Evolutionary conservation across 2,797 vertebrate species (phyloP).

Genomic region (Enteromius anoplus): DNA sequence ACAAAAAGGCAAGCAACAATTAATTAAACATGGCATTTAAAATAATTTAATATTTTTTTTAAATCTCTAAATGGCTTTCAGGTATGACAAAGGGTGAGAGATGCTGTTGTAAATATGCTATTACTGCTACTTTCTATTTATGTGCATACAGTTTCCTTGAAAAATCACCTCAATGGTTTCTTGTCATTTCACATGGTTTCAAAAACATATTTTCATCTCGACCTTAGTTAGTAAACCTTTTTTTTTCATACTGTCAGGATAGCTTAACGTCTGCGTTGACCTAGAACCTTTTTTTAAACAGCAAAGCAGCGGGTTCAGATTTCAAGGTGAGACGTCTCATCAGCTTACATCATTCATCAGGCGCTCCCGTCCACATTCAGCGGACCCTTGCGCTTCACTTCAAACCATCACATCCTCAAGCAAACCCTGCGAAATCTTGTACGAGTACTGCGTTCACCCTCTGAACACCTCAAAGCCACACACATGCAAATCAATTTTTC

Average conservation of each 20-base stretch:
- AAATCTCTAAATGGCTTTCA: neutral
- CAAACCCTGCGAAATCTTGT: constrained; percentile 20
- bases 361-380: constrained; percentile 38
- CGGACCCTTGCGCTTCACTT: constrained; percentile 38
- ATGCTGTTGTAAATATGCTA: neutral
- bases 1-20: neutral
- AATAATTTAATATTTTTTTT: neutral
- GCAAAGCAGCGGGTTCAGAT: constrained; percentile 13
- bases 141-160: neutral
- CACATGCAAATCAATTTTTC: constrained; percentile 60
- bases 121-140: neutral
- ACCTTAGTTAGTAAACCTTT: constrained; percentile 17
- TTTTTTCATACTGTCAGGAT: neutral
- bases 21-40: neutral
- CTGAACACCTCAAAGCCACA: constrained; percentile 39
- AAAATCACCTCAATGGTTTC: neutral
- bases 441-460: constrained; percentile 30
- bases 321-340: constrained; percentile 41
- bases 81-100: neutral
- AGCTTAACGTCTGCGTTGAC: constrained; percentile 11
- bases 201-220: constrained; percentile 9
- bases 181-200: neutral
- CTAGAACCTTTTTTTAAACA: constrained; percentile 20
- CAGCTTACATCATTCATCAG: constrained; percentile 35
- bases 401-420: constrained; percentile 32